Conservation (phyloP, 1,140 invertebrate species). For the Epicauta chinensis region DNA sequence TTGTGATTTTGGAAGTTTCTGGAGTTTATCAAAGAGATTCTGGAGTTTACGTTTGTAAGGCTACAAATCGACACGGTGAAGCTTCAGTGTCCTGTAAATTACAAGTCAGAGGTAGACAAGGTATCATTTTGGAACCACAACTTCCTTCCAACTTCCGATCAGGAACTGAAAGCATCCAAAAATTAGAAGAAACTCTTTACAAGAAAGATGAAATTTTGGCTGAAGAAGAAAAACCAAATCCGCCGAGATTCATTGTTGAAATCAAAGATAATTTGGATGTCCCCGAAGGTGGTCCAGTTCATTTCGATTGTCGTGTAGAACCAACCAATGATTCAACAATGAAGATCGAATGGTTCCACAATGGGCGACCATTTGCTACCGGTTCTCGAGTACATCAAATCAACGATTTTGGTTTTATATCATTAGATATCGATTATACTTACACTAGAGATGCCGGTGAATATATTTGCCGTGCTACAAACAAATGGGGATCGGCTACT, state of each 20-base stretch:
- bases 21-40: slow-evolving; percentile 83
- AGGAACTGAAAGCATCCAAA: slow-evolving; percentile 84
- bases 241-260: slow-evolving; percentile 78
- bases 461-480: slow-evolving; percentile 78
- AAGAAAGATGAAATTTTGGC: slow-evolving; percentile 75
- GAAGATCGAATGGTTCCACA: slow-evolving; percentile 92
- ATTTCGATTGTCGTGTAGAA: slow-evolving; percentile 88
- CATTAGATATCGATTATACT: slow-evolving; percentile 79
- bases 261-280: slow-evolving; percentile 77
- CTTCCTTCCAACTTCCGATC: slow-evolving; percentile 77
- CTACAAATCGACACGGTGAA: slow-evolving; percentile 84
- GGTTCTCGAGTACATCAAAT: slow-evolving; percentile 85
- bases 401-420: slow-evolving; percentile 90
- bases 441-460: slow-evolving; percentile 80
- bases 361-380: slow-evolving; percentile 81
- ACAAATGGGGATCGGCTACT: slow-evolving; percentile 77
- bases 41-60: slow-evolving; percentile 86
- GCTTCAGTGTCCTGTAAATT: slow-evolving; percentile 80
- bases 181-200: slow-evolving; percentile 81
- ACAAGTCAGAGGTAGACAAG: slow-evolving; percentile 76
- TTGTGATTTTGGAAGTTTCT: slow-evolving; percentile 85
- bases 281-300: slow-evolving; percentile 77
- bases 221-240: slow-evolving; percentile 80
- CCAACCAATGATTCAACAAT: slow-evolving; percentile 80
- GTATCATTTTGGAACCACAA: slow-evolving; percentile 86